Base-by-base conservation (phyloP, 2,797 vertebrate species). In the Channa striata region DNA sequence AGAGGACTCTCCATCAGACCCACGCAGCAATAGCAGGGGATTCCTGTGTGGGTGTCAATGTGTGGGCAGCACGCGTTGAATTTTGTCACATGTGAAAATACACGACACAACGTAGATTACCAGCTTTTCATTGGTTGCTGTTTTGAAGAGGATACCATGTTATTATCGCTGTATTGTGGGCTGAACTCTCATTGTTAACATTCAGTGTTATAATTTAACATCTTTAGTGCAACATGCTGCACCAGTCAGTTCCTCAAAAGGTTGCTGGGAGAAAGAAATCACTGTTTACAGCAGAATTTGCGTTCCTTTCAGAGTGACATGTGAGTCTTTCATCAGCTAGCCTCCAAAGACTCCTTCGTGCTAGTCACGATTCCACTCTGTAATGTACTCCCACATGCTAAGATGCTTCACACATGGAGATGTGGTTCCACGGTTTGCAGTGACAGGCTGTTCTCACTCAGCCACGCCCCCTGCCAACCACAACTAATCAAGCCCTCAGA, bases 1-100 rank as follows among this genome's bases (percentile, higher is more conserved):
- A 53, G 36, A 82, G 85, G 82, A 84, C 86, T 84, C 57, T 83
- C 81, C 70, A 85, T 87, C 86, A 84, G 78, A 82, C 68, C 49
- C 6, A 52, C 74, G 53, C 80, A 80, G 72, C 74, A 50, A 80
- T 87, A 59, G 70, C 63, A 71, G 90, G 89, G 90, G 74, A 90
- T 89, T 90, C 92, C 91, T 88, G 74, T 44, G 52, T 82, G 84
- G 80, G 64, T 60, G 79, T 71, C 58, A 63, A 49, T 76, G 60
- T 74, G 63, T 59, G 57, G 60, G 53, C 50, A 57, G 59, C 34
- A 57, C 50, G 12, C 33, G 30, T 17, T 73, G 25, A 61, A 19
- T 47, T 59, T 37, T 71, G 72, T 40, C 50, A 64, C 61, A 59
- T 1, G 17, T 23, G 9, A 59, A 67, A 80, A 59, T 23, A 17